Percentiles rank a stretch among this genome's conserved stretches.
These are phyloP conservation scores for Acrossocheilus fasciatus DNA, from an alignment of 2,797 vertebrate species.

Conservation along the genomic window DNA sequence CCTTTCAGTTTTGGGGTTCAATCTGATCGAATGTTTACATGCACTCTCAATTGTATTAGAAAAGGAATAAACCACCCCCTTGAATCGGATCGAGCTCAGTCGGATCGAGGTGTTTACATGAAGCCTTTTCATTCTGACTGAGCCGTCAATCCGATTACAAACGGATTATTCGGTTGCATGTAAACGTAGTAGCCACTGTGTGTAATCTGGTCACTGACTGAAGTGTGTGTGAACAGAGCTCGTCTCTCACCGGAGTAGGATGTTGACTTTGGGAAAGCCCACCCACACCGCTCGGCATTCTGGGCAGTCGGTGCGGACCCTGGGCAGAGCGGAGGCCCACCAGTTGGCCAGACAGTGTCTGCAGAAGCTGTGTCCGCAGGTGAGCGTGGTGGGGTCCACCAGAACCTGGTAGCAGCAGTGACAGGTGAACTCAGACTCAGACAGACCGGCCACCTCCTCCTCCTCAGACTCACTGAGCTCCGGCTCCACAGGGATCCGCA, in stretches of 20 bases:
- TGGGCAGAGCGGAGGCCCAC: conserved; percentile 85
- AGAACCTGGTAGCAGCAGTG: conserved; percentile 95
- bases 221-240: no score
- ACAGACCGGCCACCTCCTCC: neutral
- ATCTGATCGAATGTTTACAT: no score
- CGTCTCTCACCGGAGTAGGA: conserved; percentile 87
- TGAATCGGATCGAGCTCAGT: no score
- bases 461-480: neutral
- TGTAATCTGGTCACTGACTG: neutral
- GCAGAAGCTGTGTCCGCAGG: conserved; percentile 96
- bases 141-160: no score
- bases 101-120: no score
- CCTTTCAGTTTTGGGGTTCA: no score
- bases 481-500: neutral
- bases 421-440: conserved; percentile 85
- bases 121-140: no score
- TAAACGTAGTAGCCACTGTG: no score
- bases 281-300: conserved; percentile 94
- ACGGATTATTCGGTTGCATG: no score
- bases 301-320: conserved; percentile 87
- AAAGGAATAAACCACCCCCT: no score
- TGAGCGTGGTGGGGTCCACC: conserved; percentile 93
- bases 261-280: conserved; percentile 94
- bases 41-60: no score
- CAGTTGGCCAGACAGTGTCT: conserved; percentile 93